Evolutionary conservation across 2,113 vertebrate genomes (phyloP), one percentile per base, ranked within the genome.

Genomic region (Pipa parva): DNA sequence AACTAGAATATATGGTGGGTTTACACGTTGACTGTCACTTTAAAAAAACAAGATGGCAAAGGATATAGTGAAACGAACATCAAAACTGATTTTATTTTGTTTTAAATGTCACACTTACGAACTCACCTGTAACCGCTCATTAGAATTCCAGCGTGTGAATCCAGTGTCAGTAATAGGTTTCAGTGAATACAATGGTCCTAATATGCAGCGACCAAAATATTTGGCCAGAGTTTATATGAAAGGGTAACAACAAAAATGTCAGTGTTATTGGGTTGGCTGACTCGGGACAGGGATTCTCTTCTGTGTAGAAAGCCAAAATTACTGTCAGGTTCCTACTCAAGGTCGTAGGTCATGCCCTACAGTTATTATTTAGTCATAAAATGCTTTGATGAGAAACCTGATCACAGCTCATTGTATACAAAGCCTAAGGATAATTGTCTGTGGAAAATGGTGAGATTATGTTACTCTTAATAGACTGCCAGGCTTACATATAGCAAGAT

Each of bases 201-300:
- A 70, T 70, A 70, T 70, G 33, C 82, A 80, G 87, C 85, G 83
- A 89, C 88, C 85, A 87, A 92, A 95, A 91, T 93, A 88, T 92
- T 95, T 92, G 89, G 90, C 91, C 90, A 89, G 84, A 89, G 87
- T 90, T n/a, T n/a, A 80, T 82, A 85, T 70, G 74, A 83, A 82
- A 52, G 84, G 88, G 88, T 78, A 86, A 87, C 90, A 93, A 88
- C 87, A 91, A 73, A 75, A 85, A 86, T 82, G 80, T 86, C 82
- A 83, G 84, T 83, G 88, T 87, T 90, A 92, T 70, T 88, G 87
- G 83, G 79, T 75, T 75, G 79, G 49, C 54, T 75, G 77, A 85
- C 77, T 80, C 82, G 77, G 80, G 76, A 79, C 69, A 66, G 24
- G 63, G 74, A 68, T 48, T 73, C 66, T 76, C 80, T 81, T 82